Evolutionary conservation across 2,797 vertebrate species (phyloP).

Genomic region (Chromis chromis): DNA sequence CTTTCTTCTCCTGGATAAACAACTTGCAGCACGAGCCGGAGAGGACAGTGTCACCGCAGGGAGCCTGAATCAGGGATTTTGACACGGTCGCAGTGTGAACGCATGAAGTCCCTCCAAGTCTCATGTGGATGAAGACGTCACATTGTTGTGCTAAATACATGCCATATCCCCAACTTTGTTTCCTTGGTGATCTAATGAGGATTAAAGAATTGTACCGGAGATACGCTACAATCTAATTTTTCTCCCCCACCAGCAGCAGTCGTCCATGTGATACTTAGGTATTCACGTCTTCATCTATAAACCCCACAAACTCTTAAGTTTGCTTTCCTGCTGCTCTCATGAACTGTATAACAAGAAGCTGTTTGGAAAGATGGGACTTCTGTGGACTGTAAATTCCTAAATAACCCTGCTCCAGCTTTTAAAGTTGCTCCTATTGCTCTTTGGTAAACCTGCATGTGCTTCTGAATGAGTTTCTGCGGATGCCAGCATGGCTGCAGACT

Average conservation of each 20-base stretch:
- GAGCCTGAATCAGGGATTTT: slow-evolving; percentile 28
- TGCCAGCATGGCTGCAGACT: not conserved
- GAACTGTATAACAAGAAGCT: slow-evolving; percentile 1
- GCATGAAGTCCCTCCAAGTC: not conserved
- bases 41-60: slow-evolving; percentile 29
- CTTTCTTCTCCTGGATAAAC: slow-evolving; percentile 58
- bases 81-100: slow-evolving; percentile 8
- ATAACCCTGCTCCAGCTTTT: too few relatives aligned
- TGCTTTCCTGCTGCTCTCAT: slow-evolving; percentile 3
- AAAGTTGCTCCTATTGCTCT: not conserved
- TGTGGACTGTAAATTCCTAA: not conserved
- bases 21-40: slow-evolving; percentile 14
- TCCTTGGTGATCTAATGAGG: not conserved
- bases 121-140: not conserved
- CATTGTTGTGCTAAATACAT: not conserved
- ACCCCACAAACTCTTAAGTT: not conserved
- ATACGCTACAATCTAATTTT: not conserved
- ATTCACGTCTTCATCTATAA: not conserved
- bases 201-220: not conserved
- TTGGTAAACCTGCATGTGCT: not conserved
- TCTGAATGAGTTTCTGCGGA: not conserved
- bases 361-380: not conserved
- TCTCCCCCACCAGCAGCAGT: not conserved
- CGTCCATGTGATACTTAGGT: not conserved
- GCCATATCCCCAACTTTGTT: not conserved